Percentiles rank a stretch among this genome's conserved stretches.
phyloP scores from a whole-genome alignment of 1,140 invertebrate genomes.

The Dendrolimus punctatus region DNA sequence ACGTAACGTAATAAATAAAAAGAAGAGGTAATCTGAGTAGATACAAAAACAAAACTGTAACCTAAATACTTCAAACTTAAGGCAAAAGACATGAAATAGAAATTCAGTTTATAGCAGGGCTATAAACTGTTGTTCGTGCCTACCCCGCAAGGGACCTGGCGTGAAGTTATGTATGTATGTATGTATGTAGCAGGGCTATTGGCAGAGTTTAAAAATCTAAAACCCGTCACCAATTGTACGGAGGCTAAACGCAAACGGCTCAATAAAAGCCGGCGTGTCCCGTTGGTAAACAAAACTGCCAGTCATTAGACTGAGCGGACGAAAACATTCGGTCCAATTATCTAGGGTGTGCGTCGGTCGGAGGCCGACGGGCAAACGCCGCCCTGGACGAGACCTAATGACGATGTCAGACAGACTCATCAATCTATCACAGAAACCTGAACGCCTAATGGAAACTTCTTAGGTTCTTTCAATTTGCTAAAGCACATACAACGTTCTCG shows the following conservation, averaged over 20 bases:
- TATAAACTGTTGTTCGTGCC: no score
- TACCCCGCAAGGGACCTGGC: no score
- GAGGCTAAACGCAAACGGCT: slow-evolving; percentile 47
- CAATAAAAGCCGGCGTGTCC: slow-evolving; percentile 53
- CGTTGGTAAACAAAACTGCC: slow-evolving; percentile 58
- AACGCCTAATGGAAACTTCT: slow-evolving; percentile 26
- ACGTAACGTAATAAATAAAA: no score
- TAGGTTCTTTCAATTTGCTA: slow-evolving; percentile 7
- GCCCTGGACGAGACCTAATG: slow-evolving; percentile 38
- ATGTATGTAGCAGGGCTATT: neutral
- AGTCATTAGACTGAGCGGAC: slow-evolving; percentile 54
- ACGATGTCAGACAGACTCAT: slow-evolving; percentile 52
- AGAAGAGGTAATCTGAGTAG: no score
- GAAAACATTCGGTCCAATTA: slow-evolving; percentile 58
- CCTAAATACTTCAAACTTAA: no score
- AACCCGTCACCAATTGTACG: slow-evolving; percentile 35
- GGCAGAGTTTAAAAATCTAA: slow-evolving; percentile 17
- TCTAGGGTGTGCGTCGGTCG: slow-evolving; percentile 24
- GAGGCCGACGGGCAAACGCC: slow-evolving; percentile 33
- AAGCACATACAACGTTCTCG: neutral
- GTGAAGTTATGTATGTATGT: no score
- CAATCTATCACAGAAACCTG: slow-evolving; percentile 46
- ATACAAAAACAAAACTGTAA: no score
- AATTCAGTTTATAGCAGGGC: no score
- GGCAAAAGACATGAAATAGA: no score